Percentiles rank a stretch among this genome's conserved stretches.
phyloP scores from a whole-genome alignment of 2,113 vertebrate genomes.

The Pyxicephalus adspersus region DNA sequence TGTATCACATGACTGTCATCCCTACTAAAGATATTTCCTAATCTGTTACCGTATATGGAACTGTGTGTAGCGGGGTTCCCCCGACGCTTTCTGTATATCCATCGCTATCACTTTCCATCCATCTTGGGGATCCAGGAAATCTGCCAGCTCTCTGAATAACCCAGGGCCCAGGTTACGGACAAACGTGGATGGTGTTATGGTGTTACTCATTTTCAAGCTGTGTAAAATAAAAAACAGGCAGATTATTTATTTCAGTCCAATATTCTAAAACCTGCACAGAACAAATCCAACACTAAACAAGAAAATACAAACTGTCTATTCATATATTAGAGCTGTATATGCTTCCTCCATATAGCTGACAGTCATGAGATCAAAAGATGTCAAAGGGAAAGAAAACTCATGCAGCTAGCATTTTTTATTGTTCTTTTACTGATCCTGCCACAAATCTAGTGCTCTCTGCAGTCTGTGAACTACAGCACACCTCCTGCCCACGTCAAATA shows the following conservation, averaged over 20 bases:
- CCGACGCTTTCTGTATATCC: conserved; percentile 78
- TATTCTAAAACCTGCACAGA: not conserved
- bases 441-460: too few relatives aligned
- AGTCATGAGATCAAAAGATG: too few relatives aligned
- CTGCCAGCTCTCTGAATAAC: conserved; percentile 74
- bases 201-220: conserved; percentile 72
- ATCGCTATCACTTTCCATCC: conserved; percentile 83
- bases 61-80: conserved; percentile 84
- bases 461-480: too few relatives aligned
- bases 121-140: conserved; percentile 88
- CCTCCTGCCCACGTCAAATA: too few relatives aligned
- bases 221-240: conserved; percentile 20
- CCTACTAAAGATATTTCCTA: too few relatives aligned
- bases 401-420: too few relatives aligned
- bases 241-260: too few relatives aligned
- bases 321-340: too few relatives aligned
- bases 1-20: too few relatives aligned
- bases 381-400: too few relatives aligned
- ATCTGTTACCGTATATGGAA: conserved; percentile 76
- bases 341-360: too few relatives aligned
- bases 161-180: conserved; percentile 78
- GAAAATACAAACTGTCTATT: not conserved
- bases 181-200: conserved; percentile 77
- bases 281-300: not conserved
- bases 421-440: too few relatives aligned